Evolutionary conservation across 2,888 invertebrate species (phyloP).

Genomic region (Tanytarsus gracilentus): DNA sequence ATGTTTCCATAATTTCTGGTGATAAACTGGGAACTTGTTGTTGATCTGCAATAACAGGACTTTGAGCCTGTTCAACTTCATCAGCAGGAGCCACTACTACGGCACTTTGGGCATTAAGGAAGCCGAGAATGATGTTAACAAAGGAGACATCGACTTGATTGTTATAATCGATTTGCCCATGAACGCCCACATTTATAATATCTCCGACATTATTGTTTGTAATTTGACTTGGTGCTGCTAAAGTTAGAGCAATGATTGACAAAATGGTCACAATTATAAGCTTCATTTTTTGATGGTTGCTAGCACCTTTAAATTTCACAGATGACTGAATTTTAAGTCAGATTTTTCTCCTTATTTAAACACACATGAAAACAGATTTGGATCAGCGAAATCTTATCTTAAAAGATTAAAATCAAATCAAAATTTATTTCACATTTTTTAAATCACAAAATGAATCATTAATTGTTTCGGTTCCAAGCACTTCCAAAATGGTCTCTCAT

Average conservation of each 20-base stretch:
- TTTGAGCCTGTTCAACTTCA: not conserved
- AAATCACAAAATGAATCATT: no score
- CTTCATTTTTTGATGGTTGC: conserved; percentile 19
- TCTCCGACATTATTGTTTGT: conserved; percentile 16
- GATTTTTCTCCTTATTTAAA: no score
- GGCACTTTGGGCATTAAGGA: not conserved
- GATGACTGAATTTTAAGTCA: no score
- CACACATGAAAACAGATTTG: no score
- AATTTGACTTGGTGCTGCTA: not conserved
- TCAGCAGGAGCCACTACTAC: not conserved
- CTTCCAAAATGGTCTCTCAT: no score
- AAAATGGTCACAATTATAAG: not conserved
- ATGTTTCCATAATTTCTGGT: not conserved
- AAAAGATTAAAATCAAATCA: no score
- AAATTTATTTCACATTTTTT: no score
- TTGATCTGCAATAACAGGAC: not conserved
- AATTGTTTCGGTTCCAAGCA: no score
- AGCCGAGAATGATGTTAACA: not conserved
- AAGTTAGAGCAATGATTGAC: not conserved
- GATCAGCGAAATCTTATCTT: no score
- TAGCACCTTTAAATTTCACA: no score
- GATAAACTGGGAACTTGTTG: not conserved
- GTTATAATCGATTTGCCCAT: not conserved
- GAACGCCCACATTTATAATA: not conserved
- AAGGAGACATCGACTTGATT: not conserved